Evolutionary conservation across 2,888 invertebrate species (phyloP).

Genomic region (Tipula helvola): DNA sequence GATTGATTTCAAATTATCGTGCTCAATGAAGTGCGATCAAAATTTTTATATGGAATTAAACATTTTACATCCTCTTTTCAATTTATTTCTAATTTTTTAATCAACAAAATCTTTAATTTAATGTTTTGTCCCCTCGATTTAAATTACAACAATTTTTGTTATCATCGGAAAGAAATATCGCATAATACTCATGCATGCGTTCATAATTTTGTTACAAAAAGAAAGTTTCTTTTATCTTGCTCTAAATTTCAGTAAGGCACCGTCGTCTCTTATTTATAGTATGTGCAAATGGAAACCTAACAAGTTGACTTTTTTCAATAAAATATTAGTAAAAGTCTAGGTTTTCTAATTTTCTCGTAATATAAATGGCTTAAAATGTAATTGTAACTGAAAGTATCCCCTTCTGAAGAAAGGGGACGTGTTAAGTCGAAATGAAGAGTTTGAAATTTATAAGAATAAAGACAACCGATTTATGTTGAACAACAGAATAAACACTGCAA

Average conservation of each 20-base stretch:
- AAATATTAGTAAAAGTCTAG: neutral
- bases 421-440: too few species aligned
- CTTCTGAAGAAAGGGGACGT: too few species aligned
- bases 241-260: neutral
- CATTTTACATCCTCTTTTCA: neutral
- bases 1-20: neutral
- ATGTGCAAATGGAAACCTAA: neutral
- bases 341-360: neutral
- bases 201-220: neutral
- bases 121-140: neutral
- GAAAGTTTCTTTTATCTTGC: neutral
- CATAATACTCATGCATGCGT: neutral
- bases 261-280: neutral
- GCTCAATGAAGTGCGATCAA: neutral
- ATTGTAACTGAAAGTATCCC: neutral
- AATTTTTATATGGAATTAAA: neutral
- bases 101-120: neutral
- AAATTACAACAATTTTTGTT: neutral
- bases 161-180: neutral
- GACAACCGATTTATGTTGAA: too few species aligned
- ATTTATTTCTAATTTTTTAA: neutral
- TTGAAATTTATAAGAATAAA: too few species aligned
- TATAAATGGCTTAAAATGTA: neutral
- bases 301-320: neutral
- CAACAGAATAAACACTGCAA: too few species aligned